Evolutionary conservation across 2,113 vertebrate genomes (phyloP).

Genomic region (Psilopogon haemacephalus): DNA sequence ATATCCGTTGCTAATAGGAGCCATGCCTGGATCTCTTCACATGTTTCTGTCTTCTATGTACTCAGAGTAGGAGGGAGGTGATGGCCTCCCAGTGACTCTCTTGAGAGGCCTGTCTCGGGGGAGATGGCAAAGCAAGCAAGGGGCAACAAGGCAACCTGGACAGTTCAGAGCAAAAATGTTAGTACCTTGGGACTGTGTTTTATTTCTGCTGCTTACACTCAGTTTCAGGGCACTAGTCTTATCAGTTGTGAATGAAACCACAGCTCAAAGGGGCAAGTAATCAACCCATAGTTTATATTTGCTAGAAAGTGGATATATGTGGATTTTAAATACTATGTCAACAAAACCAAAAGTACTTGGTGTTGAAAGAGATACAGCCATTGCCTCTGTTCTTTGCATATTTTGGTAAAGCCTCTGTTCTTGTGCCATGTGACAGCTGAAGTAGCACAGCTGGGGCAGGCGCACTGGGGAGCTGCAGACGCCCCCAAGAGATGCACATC

Average conservation of each 20-base stretch:
- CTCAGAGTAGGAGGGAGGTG: neutral
- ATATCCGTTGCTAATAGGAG: neutral
- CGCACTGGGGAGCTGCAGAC: neutral
- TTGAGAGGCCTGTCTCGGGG: accelerated
- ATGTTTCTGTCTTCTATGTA: neutral
- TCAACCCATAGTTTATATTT: neutral
- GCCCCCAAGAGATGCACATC: neutral
- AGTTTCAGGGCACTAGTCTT: neutral
- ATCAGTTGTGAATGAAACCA: accelerated
- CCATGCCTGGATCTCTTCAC: neutral
- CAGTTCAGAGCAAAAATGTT: neutral
- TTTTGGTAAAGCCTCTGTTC: neutral
- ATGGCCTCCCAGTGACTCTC: neutral
- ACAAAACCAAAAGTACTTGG: neutral
- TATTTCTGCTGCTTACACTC: neutral
- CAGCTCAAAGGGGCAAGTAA: neutral
- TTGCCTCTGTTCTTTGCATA: neutral
- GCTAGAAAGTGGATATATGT: neutral
- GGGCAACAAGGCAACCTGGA: neutral
- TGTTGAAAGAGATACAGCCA: neutral
- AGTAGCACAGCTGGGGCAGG: neutral
- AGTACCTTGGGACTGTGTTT: neutral
- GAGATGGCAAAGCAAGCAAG: neutral
- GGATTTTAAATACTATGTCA: neutral
- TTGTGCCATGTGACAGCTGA: neutral